Evolutionary conservation across 2,797 vertebrate genomes (phyloP).

Genomic region (Sebastes itinus): DNA sequence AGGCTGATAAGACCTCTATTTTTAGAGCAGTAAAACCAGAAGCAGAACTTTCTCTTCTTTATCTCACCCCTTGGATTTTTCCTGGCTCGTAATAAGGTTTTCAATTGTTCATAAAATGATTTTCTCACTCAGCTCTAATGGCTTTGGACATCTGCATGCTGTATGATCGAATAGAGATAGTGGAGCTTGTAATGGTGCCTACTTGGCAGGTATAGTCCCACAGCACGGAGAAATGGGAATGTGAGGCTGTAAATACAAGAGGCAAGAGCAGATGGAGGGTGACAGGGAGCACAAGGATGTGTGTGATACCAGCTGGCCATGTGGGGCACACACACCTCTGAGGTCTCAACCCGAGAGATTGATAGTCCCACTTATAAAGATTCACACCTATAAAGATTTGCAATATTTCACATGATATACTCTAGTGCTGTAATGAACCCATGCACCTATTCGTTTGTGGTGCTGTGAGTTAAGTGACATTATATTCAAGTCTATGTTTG

Average conservation of each 20-base stretch:
- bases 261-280: slow-evolving; percentile 50
- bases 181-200: slow-evolving; percentile 3
- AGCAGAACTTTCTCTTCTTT: background rate
- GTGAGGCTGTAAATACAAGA: slow-evolving; percentile 33
- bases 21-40: background rate
- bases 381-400: background rate
- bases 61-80: background rate
- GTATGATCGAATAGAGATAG: background rate
- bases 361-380: background rate
- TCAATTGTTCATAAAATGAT: background rate
- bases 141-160: slow-evolving; percentile 11
- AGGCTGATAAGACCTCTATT: background rate
- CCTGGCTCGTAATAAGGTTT: background rate
- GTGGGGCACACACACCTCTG: background rate
- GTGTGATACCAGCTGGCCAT: slow-evolving; percentile 41
- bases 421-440: background rate
- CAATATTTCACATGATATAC: background rate
- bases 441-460: background rate
- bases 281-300: slow-evolving; percentile 29
- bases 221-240: slow-evolving; percentile 9
- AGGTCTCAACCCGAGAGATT: background rate
- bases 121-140: background rate
- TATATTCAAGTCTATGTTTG: background rate
- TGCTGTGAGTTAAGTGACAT: background rate
- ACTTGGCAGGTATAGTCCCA: slow-evolving; percentile 29